phyloP scores from a whole-genome alignment of 2,797 vertebrate genomes.

The Parambassis ranga region DNA sequence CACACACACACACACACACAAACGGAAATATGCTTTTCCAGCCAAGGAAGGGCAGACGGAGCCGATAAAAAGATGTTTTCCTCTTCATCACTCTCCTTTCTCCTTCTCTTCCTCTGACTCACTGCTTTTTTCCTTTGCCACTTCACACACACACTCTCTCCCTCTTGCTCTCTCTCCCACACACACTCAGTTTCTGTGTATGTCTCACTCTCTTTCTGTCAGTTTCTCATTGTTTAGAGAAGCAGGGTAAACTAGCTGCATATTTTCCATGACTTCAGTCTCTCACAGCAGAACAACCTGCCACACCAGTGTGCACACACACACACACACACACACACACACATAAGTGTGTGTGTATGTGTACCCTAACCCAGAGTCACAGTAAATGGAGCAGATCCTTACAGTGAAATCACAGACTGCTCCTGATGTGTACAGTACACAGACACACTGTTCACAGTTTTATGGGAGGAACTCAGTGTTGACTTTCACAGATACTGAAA shows the following conservation, averaged over 20 bases:
- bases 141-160: constrained; percentile 7
- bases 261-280: constrained; percentile 86
- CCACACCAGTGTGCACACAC: constrained; percentile 23
- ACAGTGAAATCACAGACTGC: constrained; percentile 9
- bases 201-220: constrained; percentile 56
- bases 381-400: constrained; percentile 49
- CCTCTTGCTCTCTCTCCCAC: neutral
- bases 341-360: constrained; percentile 15
- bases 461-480: neutral
- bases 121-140: neutral
- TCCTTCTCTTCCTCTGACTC: constrained; percentile 45
- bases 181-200: neutral
- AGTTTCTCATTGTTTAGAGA: constrained; percentile 78
- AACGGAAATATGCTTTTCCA: constrained; percentile 49
- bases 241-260: constrained; percentile 79
- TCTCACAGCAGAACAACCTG: constrained; percentile 52
- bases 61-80: constrained; percentile 56
- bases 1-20: constrained; percentile 7
- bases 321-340: too few relatives aligned
- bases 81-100: constrained; percentile 42
- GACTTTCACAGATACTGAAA: neutral
- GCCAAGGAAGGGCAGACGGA: constrained; percentile 49
- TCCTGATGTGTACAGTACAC: neutral
- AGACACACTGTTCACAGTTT: neutral
- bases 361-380: constrained; percentile 14